Base-by-base conservation (phyloP, 2,797 vertebrate species). In the Coreius guichenoti region DNA sequence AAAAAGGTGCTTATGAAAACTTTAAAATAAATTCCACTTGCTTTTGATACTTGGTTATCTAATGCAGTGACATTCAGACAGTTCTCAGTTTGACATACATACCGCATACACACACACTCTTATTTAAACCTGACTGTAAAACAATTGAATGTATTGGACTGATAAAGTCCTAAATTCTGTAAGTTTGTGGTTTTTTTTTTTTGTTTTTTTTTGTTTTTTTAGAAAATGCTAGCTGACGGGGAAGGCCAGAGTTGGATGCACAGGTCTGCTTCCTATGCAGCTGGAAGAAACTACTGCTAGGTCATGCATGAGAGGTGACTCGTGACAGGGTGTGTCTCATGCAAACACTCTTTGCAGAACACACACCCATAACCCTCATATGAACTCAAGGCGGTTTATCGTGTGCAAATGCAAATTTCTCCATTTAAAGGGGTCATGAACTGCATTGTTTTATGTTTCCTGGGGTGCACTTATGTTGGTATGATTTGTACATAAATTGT, bases 241-340 rank as follows among this genome's bases (percentile, higher is more conserved):
- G 61, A 47, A 80, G 17, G 58, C 61, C 61, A 17, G 43, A 63
- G 29, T 80, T 80, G 61, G 29, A 80, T 68, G 63, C 63, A 19
- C 21, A 4, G 63, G 78, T 68, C 78, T n/a, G 12, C 8, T 36
- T 80, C 45, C 31, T 80, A 63, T 51, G 45, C 63, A 68, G 63
- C 79, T 80, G 45, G 12, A 80, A 68, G 29, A 80, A 33, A 68
- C 45, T 23, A 69, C 65, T 69, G 47, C 8, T 54, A 47, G 65
- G 63, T 68, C 47, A 69, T 8, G 47, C 79, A 67, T 69, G 79
- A 81, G 54, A 63, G 80, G 67, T 31, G 70, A 83, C 86, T 88
- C 80, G 31, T 87, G 89, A 90, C 84, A 56, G 75, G 75, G 86
- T 65, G 75, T 88, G 82, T 86, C 76, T 87, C 61, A 89, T 81